These are phyloP conservation scores for Chaenogobius annularis DNA, from an alignment of 2,113 vertebrate genomes.

Conservation along the genomic window DNA sequence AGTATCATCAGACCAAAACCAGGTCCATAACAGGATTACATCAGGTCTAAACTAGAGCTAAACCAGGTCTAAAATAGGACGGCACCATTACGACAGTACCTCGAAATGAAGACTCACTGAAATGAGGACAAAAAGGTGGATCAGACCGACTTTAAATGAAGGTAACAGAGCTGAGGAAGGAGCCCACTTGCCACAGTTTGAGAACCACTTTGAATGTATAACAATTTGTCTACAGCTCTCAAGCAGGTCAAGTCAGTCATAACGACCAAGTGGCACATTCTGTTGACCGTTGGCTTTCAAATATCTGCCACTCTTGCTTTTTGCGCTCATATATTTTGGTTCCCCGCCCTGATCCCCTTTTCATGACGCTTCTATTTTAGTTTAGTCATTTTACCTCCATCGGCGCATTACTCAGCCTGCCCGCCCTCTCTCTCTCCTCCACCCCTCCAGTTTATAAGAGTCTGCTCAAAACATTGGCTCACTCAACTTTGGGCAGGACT, in stretches of 20 bases:
- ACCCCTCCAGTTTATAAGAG: constrained; percentile 58
- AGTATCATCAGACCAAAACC: too few species aligned
- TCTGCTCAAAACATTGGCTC: constrained; percentile 32
- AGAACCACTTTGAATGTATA: too few species aligned
- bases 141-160: too few species aligned
- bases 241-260: not conserved
- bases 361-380: constrained; percentile 23
- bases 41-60: too few species aligned
- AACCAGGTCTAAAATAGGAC: too few species aligned
- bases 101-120: too few species aligned
- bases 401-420: constrained; percentile 49
- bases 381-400: constrained; percentile 52
- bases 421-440: constrained; percentile 7
- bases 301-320: not conserved
- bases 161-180: too few species aligned
- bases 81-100: too few species aligned
- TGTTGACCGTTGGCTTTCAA: not conserved
- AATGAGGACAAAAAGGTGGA: too few species aligned
- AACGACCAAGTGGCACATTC: not conserved
- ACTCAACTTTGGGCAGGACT: constrained; percentile 11
- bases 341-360: not conserved
- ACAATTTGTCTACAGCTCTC: not conserved
- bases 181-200: too few species aligned
- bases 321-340: not conserved
- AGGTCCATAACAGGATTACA: too few species aligned